phyloP scores from a whole-genome alignment of 2,113 vertebrate genomes.

The Sylvilagus bachmani region DNA sequence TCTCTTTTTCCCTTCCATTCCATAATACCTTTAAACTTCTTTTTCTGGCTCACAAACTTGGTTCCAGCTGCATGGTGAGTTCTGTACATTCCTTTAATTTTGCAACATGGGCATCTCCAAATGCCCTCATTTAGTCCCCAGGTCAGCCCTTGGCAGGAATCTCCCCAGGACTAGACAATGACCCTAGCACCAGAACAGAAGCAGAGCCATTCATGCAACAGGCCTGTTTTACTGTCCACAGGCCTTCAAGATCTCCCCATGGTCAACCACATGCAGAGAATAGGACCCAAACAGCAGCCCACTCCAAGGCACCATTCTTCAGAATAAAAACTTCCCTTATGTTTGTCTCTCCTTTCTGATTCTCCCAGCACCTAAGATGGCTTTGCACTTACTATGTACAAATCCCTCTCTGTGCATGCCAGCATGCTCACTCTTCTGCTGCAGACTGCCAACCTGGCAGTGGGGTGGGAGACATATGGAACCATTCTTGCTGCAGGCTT shows the following conservation, averaged over 20 bases:
- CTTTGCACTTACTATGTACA: not conserved
- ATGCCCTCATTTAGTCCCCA: not conserved
- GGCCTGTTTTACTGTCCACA: not conserved
- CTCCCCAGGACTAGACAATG: not conserved
- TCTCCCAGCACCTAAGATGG: not conserved
- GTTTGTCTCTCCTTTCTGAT: slow-evolving; percentile 42
- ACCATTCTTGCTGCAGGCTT: slow-evolving; percentile 60
- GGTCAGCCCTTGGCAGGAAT: not conserved
- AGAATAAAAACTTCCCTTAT: slow-evolving; percentile 33
- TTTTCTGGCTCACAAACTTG: slow-evolving; percentile 31
- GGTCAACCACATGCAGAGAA: not conserved
- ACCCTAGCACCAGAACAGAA: not conserved
- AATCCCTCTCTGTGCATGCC: not conserved
- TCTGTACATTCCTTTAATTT: not conserved
- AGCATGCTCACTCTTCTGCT: not conserved
- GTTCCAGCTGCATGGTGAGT: not conserved
- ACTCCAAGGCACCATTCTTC: slow-evolving; percentile 21
- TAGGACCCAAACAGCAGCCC: not conserved
- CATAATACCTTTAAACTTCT: not conserved
- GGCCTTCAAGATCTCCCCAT: not conserved
- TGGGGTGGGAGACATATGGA: not conserved
- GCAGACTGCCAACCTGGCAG: not conserved
- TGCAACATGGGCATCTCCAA: slow-evolving; percentile 38
- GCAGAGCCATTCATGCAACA: not conserved
- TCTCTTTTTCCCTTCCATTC: not conserved